phyloP scores from a whole-genome alignment of 2,113 vertebrate genomes.

The Vimba vimba region DNA sequence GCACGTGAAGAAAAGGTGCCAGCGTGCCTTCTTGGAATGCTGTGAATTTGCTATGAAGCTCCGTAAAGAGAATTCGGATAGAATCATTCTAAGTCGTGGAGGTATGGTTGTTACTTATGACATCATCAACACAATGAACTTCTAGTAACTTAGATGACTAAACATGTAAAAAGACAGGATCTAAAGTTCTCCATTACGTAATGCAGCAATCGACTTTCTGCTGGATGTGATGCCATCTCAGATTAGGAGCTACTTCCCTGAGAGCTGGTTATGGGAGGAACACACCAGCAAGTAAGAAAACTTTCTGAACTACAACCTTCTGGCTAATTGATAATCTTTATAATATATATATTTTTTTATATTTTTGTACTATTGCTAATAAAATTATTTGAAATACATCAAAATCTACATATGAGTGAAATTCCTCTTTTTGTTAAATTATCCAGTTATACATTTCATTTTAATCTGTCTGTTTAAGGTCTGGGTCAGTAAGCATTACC shows the following conservation, averaged over 20 bases:
- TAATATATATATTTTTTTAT: neutral
- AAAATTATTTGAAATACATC: neutral
- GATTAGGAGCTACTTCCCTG: constrained; percentile 92
- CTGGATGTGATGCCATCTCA: constrained; percentile 72
- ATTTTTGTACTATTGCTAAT: neutral
- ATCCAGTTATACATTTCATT: neutral
- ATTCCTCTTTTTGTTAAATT: neutral
- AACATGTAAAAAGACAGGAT: neutral
- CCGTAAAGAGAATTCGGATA: constrained; percentile 37
- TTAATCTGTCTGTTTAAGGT: constrained; percentile 55
- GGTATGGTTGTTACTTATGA: constrained; percentile 72
- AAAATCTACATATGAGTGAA: neutral
- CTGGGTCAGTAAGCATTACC: constrained; percentile 63
- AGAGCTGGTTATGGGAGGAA: constrained; percentile 97
- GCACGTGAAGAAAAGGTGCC: neutral
- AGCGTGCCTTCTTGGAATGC: constrained; percentile 71
- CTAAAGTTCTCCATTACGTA: constrained; percentile 2
- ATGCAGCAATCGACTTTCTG: constrained; percentile 73
- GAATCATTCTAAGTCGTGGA: constrained; percentile 71
- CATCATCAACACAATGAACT: neutral
- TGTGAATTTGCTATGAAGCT: constrained; percentile 68
- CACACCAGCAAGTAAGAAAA: constrained; percentile 69
- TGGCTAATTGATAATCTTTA: neutral
- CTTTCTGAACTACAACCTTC: constrained; percentile 2
- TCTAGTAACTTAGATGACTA: neutral